Conservation (phyloP, 1,140 invertebrate species). For the Lepidurus packardi region DNA sequence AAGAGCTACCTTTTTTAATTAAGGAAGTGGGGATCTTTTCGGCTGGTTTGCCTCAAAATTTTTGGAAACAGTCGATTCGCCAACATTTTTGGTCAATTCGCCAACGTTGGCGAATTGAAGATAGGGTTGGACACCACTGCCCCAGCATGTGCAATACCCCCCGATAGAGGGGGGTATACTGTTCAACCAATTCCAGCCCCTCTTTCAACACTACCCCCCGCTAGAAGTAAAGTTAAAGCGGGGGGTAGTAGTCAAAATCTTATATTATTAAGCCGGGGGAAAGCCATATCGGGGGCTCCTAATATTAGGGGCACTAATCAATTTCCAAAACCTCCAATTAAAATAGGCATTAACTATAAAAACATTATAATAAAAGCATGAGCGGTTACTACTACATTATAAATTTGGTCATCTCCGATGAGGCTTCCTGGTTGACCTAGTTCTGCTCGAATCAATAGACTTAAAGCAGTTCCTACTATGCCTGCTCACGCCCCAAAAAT, state of each 20-base stretch:
- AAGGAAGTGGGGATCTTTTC: too few species aligned
- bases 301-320: constrained; percentile 67
- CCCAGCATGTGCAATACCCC: constrained; percentile 47
- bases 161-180: constrained; percentile 59
- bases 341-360: constrained; percentile 70
- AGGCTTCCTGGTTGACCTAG: constrained; percentile 54
- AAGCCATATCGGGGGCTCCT: constrained; percentile 64
- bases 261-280: constrained; percentile 70
- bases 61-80: too few species aligned
- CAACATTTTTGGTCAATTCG: too few species aligned
- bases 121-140: too few species aligned
- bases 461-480: constrained; percentile 58
- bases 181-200: constrained; percentile 60
- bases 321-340: constrained; percentile 73
- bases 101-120: too few species aligned
- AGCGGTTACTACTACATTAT: constrained; percentile 63
- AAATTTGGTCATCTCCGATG: constrained; percentile 62
- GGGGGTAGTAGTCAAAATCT: constrained; percentile 65
- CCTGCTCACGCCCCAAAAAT: constrained; percentile 61
- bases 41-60: too few species aligned
- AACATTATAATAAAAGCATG: constrained; percentile 75
- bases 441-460: constrained; percentile 61
- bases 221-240: constrained; percentile 54
- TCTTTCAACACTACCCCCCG: constrained; percentile 53
- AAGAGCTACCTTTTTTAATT: too few species aligned